phyloP scores from a whole-genome alignment of 2,113 vertebrate genomes.

The Lanius ludovicianus region DNA sequence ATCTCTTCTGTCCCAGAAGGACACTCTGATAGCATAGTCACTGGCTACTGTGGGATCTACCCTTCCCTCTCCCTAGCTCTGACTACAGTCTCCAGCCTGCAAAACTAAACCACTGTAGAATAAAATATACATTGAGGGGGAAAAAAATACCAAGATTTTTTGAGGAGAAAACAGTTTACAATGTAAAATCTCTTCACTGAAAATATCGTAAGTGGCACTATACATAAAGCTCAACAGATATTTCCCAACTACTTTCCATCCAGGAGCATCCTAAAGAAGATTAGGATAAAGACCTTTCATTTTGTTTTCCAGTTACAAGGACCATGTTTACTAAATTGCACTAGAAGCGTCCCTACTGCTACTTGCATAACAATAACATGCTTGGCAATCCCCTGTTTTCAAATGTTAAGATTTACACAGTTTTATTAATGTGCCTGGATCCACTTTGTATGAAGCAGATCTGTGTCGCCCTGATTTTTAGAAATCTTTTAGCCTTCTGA shows the following conservation, averaged over 20 bases:
- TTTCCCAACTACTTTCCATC: not conserved
- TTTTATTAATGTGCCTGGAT: not conserved
- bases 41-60: not conserved
- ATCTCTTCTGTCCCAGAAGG: not conserved
- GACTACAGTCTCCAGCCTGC: not conserved
- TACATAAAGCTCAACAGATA: not conserved
- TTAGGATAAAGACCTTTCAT: not conserved
- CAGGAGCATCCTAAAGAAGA: not conserved
- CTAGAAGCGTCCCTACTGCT: not conserved
- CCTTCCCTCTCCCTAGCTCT: not conserved
- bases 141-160: not conserved
- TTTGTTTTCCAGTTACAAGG: not conserved
- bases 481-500: too few species aligned
- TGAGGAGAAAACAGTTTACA: not conserved
- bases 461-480: too few species aligned
- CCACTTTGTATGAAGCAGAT: not conserved
- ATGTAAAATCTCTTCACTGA: not conserved
- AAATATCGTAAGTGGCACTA: not conserved
- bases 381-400: not conserved
- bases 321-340: not conserved
- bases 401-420: not conserved
- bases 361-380: not conserved
- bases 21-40: rapidly evolving
- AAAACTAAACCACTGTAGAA: not conserved
- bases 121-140: not conserved